A percentile compares a stretch with the other conserved stretches of the same genome.
Conservation (phyloP, 1,140 invertebrate species). For the Anagrus nilaparvatae region DNA sequence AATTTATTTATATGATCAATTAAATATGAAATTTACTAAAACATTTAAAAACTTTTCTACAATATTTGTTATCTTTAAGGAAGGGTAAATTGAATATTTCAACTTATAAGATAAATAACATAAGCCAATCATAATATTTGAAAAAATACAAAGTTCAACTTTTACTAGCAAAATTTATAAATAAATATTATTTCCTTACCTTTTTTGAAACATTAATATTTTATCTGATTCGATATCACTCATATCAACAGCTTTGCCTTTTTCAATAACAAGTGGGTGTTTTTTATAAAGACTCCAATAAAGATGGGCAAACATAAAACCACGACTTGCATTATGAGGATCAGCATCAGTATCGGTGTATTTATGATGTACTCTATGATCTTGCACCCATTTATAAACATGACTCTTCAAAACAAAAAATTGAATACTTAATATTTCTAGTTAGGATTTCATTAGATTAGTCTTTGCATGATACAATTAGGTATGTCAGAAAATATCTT, state of each 20-base stretch:
- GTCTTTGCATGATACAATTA: too few species aligned
- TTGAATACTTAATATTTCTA: conserved; percentile 4
- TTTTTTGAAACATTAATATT: conserved; percentile 78
- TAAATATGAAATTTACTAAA: too few species aligned
- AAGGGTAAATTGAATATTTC: too few species aligned
- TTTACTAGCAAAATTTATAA: too few species aligned
- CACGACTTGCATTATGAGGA: conserved; percentile 51
- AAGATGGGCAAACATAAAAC: conserved; percentile 73
- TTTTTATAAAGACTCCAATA: conserved; percentile 71
- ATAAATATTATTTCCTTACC: conserved; percentile 38
- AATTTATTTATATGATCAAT: not conserved
- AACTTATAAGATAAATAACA: too few species aligned
- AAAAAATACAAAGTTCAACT: too few species aligned
- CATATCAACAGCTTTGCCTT: conserved; percentile 67
- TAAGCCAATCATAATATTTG: too few species aligned
- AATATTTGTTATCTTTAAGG: too few species aligned
- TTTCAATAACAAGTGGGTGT: conserved; percentile 65
- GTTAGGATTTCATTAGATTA: too few species aligned
- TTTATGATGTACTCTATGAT: not conserved
- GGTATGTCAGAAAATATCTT: too few species aligned
- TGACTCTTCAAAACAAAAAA: conserved; percentile 46
- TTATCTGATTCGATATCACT: conserved; percentile 75
- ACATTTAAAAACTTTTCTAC: too few species aligned
- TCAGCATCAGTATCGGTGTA: not conserved
- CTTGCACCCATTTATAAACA: conserved; percentile 29